phyloP scores from a whole-genome alignment of 2,113 vertebrate species.

The Serinus canaria region DNA sequence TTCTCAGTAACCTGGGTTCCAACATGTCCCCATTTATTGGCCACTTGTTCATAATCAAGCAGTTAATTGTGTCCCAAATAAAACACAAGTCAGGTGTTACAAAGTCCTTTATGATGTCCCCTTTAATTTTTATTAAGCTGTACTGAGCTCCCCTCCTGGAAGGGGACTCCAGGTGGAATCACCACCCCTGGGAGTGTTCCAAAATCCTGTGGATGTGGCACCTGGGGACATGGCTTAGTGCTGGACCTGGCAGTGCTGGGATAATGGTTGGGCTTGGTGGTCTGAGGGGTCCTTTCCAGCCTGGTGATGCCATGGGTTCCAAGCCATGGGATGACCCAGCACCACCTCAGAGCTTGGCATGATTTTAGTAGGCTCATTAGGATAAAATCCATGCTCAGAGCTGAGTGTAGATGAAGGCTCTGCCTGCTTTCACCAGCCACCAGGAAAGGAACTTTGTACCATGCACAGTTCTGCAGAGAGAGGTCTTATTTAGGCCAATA shows the following conservation, averaged over 20 bases:
- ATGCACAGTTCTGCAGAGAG: not conserved
- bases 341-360: not conserved
- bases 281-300: not conserved
- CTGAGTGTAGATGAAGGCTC: not conserved
- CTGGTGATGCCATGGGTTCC: not conserved
- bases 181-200: not conserved
- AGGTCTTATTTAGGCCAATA: too few species aligned
- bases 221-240: not conserved
- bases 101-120: not conserved
- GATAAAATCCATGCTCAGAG: not conserved
- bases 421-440: not conserved
- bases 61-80: not conserved
- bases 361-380: not conserved
- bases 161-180: not conserved
- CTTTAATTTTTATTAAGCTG: not conserved
- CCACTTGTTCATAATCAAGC: not conserved
- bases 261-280: not conserved
- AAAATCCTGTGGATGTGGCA: not conserved
- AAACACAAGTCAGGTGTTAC: not conserved
- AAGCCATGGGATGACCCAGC: not conserved
- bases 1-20: not conserved
- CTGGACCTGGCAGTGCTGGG: not conserved
- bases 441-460: not conserved
- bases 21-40: not conserved
- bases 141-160: not conserved